Percentiles rank a stretch among this genome's conserved stretches.
These are phyloP conservation scores for Lithophane semibrunnea DNA, from an alignment of 2,888 invertebrate genomes.

Conservation along the genomic window DNA sequence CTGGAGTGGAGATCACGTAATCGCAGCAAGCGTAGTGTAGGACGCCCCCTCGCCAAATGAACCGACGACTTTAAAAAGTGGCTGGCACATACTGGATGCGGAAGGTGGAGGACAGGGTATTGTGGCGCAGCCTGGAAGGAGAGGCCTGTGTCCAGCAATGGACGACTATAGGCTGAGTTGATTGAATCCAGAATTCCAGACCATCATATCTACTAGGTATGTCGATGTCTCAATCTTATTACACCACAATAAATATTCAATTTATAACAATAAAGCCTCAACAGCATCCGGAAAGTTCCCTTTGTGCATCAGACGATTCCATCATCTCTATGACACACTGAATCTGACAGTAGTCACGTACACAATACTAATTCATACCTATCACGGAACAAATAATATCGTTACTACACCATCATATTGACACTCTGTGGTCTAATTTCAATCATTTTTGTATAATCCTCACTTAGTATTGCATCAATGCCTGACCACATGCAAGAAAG, in stretches of 20 bases:
- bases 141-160: no score
- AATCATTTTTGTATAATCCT: slow-evolving; percentile 59
- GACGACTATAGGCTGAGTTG: no score
- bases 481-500: slow-evolving; percentile 38
- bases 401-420: slow-evolving; percentile 52
- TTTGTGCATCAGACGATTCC: slow-evolving; percentile 20
- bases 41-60: no score
- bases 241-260: neutral
- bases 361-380: slow-evolving; percentile 36
- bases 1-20: no score
- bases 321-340: slow-evolving; percentile 41
- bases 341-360: slow-evolving; percentile 60
- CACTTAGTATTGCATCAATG: slow-evolving; percentile 57
- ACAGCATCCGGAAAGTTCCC: slow-evolving; percentile 18
- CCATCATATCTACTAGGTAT: neutral
- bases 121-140: no score
- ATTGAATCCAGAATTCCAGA: neutral
- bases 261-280: slow-evolving; percentile 8
- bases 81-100: no score
- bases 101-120: no score
- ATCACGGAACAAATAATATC: slow-evolving; percentile 36
- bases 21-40: no score
- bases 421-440: slow-evolving; percentile 71
- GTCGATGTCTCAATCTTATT: slow-evolving; percentile 8
- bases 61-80: no score